Conservation (phyloP, 2,888 invertebrate genomes). For the Synergus itoensis region DNA sequence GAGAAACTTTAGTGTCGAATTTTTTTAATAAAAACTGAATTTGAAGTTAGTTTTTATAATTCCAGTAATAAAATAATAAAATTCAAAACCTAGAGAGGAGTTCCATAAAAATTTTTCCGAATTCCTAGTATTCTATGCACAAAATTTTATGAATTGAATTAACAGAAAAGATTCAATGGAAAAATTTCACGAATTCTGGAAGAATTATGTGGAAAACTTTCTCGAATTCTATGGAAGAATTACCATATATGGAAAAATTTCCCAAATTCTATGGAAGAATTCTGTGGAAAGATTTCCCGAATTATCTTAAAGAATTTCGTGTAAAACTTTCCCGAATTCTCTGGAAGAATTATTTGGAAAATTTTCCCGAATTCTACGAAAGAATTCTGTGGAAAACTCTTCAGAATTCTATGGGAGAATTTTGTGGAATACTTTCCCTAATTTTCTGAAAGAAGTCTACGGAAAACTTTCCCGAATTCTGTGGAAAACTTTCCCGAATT, state of each 20-base stretch:
- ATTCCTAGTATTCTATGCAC: too few species aligned
- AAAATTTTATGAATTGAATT: too few species aligned
- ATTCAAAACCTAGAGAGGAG: too few species aligned
- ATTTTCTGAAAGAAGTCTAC: not conserved
- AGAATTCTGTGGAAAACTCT: too few species aligned
- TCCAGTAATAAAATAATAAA: too few species aligned
- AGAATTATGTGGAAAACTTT: not conserved
- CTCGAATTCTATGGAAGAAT: not conserved
- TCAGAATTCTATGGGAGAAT: too few species aligned
- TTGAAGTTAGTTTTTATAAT: too few species aligned
- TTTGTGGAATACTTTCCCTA: too few species aligned
- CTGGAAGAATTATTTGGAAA: not conserved
- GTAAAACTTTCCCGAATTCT: too few species aligned
- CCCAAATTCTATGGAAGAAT: not conserved
- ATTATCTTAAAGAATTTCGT: too few species aligned
- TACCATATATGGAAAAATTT: not conserved
- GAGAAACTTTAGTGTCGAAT: not conserved
- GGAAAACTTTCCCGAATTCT: not conserved
- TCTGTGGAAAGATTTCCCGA: not conserved
- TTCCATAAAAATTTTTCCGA: too few species aligned
- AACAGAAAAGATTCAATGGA: too few species aligned
- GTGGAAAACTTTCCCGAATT: not conserved
- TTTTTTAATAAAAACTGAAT: not conserved
- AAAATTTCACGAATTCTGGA: not conserved
- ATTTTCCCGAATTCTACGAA: not conserved